Base-by-base conservation (phyloP, 2,797 vertebrate genomes). In the Neoniphon sammara region DNA sequence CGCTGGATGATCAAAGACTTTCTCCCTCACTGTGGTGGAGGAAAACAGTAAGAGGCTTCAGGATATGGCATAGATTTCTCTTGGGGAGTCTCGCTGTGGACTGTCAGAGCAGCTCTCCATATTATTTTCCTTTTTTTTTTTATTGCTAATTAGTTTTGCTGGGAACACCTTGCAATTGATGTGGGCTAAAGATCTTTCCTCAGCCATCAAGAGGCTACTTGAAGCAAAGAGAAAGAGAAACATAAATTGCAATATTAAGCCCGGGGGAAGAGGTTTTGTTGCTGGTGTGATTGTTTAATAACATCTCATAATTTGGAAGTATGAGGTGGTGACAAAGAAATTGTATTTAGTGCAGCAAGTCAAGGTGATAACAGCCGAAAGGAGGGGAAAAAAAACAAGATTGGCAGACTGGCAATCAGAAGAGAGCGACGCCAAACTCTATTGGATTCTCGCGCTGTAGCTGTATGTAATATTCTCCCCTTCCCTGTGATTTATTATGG, bases 1-100 rank as follows among this genome's bases (percentile, higher is more conserved):
- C 66, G 65, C 65, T 55, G 30, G 53, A 75, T 77, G 88, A 93
- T 93, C 91, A 93, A 93, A 93, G 90, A 73, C 52, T 70, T 80
- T 70, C 80, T 67, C 80, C 49, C 73, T 79, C 60, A 68, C 82
- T 63, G 73, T 84, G 85, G 78, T 78, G 77, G 71, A 77, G 55
- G 53, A 58, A 81, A 83, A 83, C 44, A 73, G 78, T 78, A 54
- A 61, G 70, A 65, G 63, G 84, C 86, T 82, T 49, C 50, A 70
- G 77, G 86, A 86, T 72, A 77, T 82, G 80, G 70, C 73, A 72
- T 71, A 73, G 66, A 85, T 81, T 81, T 80, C 83, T 87, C 76
- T 72, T 34, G 73, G 63, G 69, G 56, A 70, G 60, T 20, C 23
- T 30, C 39, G 27, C 69, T 66, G 72, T 62, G 57, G 59, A 71